Conservation (phyloP, 2,888 invertebrate genomes). For the Eulithis prunata region DNA sequence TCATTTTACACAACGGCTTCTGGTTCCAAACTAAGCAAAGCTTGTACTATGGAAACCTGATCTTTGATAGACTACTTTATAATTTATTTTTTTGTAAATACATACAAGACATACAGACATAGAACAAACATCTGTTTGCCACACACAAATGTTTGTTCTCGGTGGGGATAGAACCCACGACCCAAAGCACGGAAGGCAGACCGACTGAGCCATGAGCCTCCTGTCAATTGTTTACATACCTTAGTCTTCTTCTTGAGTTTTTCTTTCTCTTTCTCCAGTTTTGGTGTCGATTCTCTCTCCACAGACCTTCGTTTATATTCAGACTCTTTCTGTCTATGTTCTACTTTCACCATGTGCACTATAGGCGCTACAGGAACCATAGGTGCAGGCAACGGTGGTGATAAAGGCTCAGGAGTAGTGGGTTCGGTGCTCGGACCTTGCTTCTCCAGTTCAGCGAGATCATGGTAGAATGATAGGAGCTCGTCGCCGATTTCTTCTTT, state of each 20-base stretch:
- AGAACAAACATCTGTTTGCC: too few relatives aligned
- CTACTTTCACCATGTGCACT: background rate
- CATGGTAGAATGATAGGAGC: conserved; percentile 82
- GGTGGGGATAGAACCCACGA: too few relatives aligned
- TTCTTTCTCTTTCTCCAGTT: conserved; percentile 38
- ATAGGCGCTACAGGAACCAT: background rate
- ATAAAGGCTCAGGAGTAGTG: conserved; percentile 42
- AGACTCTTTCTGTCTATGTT: conserved; percentile 37
- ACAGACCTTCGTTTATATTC: conserved; percentile 8
- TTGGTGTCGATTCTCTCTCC: conserved; percentile 27
- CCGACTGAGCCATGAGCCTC: too few relatives aligned
- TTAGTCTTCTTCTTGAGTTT: conserved; percentile 38
- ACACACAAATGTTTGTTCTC: too few relatives aligned
- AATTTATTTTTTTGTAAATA: too few relatives aligned
- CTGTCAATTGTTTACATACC: conserved; percentile 19
- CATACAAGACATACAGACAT: too few relatives aligned
- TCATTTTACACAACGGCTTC: too few relatives aligned
- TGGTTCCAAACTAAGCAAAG: too few relatives aligned
- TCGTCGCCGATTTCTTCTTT: conserved; percentile 77
- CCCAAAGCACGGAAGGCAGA: too few relatives aligned
- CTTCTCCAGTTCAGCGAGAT: conserved; percentile 79
- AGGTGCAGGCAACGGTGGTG: conserved; percentile 40
- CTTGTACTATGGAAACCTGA: too few relatives aligned
- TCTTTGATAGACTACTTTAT: too few relatives aligned
- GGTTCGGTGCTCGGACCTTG: conserved; percentile 32